Percentiles rank a stretch among this genome's conserved stretches.
Conservation (phyloP, 2,888 invertebrate genomes). For the Dioctria linearis region DNA sequence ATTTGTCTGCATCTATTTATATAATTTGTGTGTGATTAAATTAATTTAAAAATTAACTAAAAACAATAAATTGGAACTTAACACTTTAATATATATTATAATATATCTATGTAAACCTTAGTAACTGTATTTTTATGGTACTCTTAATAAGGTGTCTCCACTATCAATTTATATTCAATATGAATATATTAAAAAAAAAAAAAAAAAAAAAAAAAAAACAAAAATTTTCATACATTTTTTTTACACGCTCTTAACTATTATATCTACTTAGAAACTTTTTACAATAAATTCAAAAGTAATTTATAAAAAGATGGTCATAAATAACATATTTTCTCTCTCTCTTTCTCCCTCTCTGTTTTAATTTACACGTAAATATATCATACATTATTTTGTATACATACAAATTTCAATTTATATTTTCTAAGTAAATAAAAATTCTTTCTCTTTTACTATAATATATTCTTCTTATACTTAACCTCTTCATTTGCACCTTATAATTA, state of each 20-base stretch:
- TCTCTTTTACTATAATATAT: constrained; percentile 7
- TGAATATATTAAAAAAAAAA: constrained; percentile 26
- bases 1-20: too few relatives aligned
- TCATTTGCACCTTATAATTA: constrained; percentile 16
- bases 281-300: constrained; percentile 32
- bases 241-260: constrained; percentile 8
- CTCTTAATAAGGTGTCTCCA: constrained; percentile 1
- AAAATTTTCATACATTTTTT: constrained; percentile 21
- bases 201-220: constrained; percentile 12
- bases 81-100: background rate
- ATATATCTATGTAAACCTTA: background rate
- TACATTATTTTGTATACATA: constrained; percentile 33
- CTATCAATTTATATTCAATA: constrained; percentile 26
- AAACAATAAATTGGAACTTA: constrained; percentile 7
- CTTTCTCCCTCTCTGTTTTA: background rate
- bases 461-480: background rate
- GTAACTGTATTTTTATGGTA: constrained; percentile 27
- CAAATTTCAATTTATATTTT: constrained; percentile 26
- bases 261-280: constrained; percentile 14
- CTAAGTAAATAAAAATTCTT: constrained; percentile 36
- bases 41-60: constrained; percentile 9
- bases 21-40: background rate
- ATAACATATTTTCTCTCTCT: constrained; percentile 21
- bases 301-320: constrained; percentile 30
- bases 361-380: constrained; percentile 40